Conservation (phyloP, 2,888 invertebrate genomes). For the Leptogaster cylindrica region DNA sequence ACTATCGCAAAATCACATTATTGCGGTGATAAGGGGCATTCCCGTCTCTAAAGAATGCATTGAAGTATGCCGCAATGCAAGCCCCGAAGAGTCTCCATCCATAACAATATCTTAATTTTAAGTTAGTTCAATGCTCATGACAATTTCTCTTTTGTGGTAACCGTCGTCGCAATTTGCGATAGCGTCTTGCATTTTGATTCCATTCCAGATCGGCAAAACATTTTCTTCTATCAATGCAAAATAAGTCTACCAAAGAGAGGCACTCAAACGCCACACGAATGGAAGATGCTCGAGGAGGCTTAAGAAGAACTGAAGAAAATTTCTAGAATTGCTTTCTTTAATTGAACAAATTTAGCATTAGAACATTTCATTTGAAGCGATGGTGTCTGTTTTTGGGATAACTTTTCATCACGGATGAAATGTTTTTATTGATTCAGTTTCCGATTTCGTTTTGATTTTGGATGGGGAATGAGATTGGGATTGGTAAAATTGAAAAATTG, state of each 20-base stretch:
- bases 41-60: slow-evolving; percentile 10
- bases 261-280: not conserved
- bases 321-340: slow-evolving; percentile 12
- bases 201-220: slow-evolving; percentile 19
- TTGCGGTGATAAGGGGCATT: slow-evolving; percentile 14
- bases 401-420: too few species aligned
- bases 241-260: not conserved
- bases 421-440: too few species aligned
- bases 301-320: not conserved
- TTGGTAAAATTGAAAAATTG: too few species aligned
- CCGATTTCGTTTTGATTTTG: too few species aligned
- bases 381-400: too few species aligned
- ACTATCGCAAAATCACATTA: slow-evolving; percentile 1
- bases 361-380: slow-evolving; percentile 9
- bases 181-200: slow-evolving; percentile 13
- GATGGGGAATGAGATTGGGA: too few species aligned
- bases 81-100: slow-evolving; percentile 20
- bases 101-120: slow-evolving; percentile 38
- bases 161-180: not conserved
- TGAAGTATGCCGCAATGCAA: slow-evolving; percentile 16
- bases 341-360: slow-evolving; percentile 23
- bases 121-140: slow-evolving; percentile 24
- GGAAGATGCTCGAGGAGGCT: not conserved
- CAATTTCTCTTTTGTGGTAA: slow-evolving; percentile 12
- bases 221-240: not conserved